Conservation (phyloP, 2,888 invertebrate genomes). For the Oasisia sp. region DNA sequence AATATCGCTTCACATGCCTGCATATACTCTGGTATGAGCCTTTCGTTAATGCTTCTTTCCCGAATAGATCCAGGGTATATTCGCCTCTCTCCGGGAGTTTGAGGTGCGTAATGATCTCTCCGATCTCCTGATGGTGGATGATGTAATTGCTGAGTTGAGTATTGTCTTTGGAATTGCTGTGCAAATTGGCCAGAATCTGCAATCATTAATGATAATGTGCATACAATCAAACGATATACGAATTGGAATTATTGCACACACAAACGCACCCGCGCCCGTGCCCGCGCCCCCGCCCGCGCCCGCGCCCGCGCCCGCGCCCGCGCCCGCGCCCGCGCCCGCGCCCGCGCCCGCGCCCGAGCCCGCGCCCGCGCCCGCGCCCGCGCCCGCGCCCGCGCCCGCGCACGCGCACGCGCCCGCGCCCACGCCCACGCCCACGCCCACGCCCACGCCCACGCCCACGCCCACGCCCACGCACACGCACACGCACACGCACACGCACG, state of each 20-base stretch:
- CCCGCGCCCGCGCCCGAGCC: no score
- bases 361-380: no score
- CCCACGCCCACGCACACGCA: no score
- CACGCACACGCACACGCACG: no score
- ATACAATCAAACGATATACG: background rate
- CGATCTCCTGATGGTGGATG: conserved; percentile 44
- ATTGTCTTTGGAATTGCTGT: background rate
- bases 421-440: no score
- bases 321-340: no score
- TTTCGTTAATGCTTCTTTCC: background rate
- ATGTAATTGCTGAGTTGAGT: background rate
- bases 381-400: no score
- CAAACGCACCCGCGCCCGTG: no score
- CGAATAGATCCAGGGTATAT: conserved; percentile 58
- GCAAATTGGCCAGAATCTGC: background rate
- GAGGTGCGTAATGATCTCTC: conserved; percentile 53
- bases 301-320: no score
- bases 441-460: no score
- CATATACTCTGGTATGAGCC: background rate
- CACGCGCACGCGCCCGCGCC: no score
- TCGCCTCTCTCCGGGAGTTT: conserved; percentile 58
- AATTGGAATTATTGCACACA: background rate
- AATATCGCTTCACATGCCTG: background rate
- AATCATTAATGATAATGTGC: background rate
- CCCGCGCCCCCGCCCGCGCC: no score